phyloP scores from a whole-genome alignment of 2,888 invertebrate genomes.

The Venusia cambrica region DNA sequence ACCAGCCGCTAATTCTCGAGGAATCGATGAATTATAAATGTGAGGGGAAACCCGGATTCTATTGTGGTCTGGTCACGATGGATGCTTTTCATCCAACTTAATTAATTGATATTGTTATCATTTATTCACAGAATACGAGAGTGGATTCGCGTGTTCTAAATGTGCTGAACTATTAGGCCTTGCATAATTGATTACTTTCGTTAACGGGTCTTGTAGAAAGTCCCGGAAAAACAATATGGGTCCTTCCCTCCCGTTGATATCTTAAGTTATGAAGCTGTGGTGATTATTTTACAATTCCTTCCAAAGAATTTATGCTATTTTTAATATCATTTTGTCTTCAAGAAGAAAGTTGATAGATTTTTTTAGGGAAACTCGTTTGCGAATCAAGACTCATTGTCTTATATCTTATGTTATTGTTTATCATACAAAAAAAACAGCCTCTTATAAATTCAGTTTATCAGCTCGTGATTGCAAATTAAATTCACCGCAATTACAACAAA shows the following conservation, averaged over 20 bases:
- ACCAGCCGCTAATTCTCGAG: conserved; percentile 44
- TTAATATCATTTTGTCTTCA: no score
- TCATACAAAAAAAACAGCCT: background rate
- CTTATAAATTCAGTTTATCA: conserved; percentile 5
- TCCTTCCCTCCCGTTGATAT: no score
- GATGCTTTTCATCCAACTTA: conserved; percentile 26
- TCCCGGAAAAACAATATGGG: no score
- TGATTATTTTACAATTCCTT: no score
- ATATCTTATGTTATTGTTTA: no score
- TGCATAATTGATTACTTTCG: background rate
- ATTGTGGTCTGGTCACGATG: conserved; percentile 24
- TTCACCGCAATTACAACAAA: conserved; percentile 16
- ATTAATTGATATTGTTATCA: conserved; percentile 32
- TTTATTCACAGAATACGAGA: conserved; percentile 25
- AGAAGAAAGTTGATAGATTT: no score
- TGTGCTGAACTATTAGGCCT: conserved; percentile 12
- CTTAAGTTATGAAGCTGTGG: no score
- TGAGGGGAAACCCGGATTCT: conserved; percentile 27
- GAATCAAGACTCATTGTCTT: no score
- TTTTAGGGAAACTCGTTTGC: no score
- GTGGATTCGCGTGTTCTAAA: conserved; percentile 24
- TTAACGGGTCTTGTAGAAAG: no score
- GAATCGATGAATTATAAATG: conserved; percentile 68
- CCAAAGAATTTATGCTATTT: no score
- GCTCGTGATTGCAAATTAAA: no score